Percentiles rank a stretch among this genome's conserved stretches.
These are phyloP conservation scores for Sylvilagus bachmani DNA, from an alignment of 2,113 vertebrate species.

Conservation along the genomic window DNA sequence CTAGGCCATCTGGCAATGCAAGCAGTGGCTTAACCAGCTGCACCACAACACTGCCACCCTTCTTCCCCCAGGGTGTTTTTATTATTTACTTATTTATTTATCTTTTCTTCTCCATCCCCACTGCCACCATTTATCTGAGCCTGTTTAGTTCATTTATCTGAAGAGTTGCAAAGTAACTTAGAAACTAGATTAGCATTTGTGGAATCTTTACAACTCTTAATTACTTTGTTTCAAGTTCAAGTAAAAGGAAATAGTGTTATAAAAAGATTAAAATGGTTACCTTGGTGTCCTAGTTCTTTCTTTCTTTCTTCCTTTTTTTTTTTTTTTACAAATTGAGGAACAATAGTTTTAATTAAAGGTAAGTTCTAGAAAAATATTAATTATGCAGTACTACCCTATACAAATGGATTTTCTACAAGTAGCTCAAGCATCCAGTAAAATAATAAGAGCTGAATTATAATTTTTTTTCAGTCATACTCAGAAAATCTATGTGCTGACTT, in stretches of 20 bases:
- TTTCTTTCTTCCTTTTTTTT: too few species aligned
- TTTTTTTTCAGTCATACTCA: slow-evolving; percentile 89
- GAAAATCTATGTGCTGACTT: slow-evolving; percentile 95
- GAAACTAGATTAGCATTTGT: slow-evolving; percentile 32
- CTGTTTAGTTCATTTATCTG: neutral
- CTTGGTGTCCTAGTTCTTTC: neutral
- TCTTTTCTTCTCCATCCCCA: neutral
- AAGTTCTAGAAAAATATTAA: slow-evolving; percentile 63
- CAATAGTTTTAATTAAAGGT: slow-evolving; percentile 72
- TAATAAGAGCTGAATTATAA: neutral
- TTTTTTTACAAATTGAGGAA: slow-evolving; percentile 78
- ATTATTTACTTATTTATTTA: neutral
- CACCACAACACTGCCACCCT: too few species aligned
- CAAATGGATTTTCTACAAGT: slow-evolving; percentile 17
- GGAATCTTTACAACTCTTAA: slow-evolving; percentile 10
- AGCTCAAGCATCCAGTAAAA: slow-evolving; percentile 53
- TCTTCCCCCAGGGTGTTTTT: too few species aligned
- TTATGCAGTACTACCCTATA: slow-evolving; percentile 44
- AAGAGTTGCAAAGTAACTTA: slow-evolving; percentile 8
- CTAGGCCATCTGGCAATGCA: too few species aligned
- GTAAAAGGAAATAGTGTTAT: neutral
- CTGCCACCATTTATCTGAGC: neutral
- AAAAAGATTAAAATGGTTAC: neutral
- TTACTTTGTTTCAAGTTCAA: slow-evolving; percentile 43
- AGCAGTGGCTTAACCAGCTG: too few species aligned